Evolutionary conservation across 1,140 invertebrate genomes (phyloP).

Genomic region (Lanistes nyassanus): DNA sequence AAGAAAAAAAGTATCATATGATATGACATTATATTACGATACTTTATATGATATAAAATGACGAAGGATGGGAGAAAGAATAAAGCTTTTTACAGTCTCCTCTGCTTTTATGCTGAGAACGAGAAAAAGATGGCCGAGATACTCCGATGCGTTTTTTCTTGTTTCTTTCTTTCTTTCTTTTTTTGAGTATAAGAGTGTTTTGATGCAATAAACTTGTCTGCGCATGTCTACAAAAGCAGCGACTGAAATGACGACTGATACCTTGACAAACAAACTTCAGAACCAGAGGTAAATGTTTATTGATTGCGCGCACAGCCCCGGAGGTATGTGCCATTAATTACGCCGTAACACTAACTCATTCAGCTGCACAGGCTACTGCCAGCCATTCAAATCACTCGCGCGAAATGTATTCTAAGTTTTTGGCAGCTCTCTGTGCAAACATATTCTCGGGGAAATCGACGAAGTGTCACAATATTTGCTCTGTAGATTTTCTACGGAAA

Average conservation of each 20-base stretch:
- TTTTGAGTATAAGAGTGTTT: not conserved
- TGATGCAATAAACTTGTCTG: not conserved
- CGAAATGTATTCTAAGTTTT: too few relatives aligned
- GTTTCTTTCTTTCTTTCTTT: not conserved
- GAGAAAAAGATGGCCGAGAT: not conserved
- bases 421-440: too few relatives aligned
- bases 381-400: too few relatives aligned
- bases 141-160: too few relatives aligned
- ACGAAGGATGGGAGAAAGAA: not conserved
- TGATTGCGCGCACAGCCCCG: too few relatives aligned
- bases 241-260: not conserved
- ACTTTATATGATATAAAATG: too few relatives aligned
- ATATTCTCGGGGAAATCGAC: slow-evolving; percentile 5
- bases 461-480: not conserved
- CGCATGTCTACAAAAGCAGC: not conserved
- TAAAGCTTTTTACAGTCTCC: too few relatives aligned
- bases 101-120: not conserved
- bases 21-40: too few relatives aligned
- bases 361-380: too few relatives aligned
- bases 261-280: not conserved
- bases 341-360: too few relatives aligned
- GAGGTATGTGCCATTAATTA: too few relatives aligned
- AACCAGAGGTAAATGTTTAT: not conserved
- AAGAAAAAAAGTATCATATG: too few relatives aligned
- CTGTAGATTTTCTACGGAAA: not conserved